Base-by-base conservation (phyloP, 2,797 vertebrate genomes). In the Danio aesculapii region DNA sequence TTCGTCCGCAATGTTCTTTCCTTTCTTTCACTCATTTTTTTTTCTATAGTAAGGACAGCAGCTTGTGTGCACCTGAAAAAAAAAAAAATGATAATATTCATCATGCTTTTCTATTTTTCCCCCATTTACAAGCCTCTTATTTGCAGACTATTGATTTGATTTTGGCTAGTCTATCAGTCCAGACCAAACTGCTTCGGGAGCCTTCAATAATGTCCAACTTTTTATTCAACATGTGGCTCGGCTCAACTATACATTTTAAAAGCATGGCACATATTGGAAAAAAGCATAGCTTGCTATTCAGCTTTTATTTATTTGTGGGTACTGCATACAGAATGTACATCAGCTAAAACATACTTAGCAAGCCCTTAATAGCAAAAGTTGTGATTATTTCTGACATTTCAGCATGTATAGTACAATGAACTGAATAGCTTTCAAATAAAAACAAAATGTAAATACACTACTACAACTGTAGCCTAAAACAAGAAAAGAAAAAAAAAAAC, bases 61-160 rank as follows among this genome's bases (percentile, higher is more conserved):
- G 52, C 52, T 57, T 14, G 17, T 39, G 47, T 19, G 30, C 41
- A 8, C 41, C 55, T 21, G 12, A 72, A 55, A 8, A 6, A 71
- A 72, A 55, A 8, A 5, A 71, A n/a, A n/a, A n/a, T n/a, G 50
- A 13, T n/a, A 58, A 17, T 21, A 43, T 58, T 50, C 46, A 69
- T 49, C 21, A 61, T 16, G 16, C 55, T 58, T 77, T 69, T n/a
- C n/a, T 30, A 30, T 16, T 8, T 14, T 19, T 13, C 1, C 16
- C n/a, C n/a, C 6, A 11, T 41, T 70, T 79, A 49, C 61, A 12
- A 14, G 30, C 14, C 64, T 58, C 44, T 69, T 59, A 59, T 69
- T 59, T 69, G 53, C 16, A 47, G 46, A 69, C 44, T 62, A 61
- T 50, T 70, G 57, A 70, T 79, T 62, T 79, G 30, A 69, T 70